Evolutionary conservation across 2,113 vertebrate species (phyloP), one percentile per base, ranked within the genome.

Genomic region (Tichodroma muraria): DNA sequence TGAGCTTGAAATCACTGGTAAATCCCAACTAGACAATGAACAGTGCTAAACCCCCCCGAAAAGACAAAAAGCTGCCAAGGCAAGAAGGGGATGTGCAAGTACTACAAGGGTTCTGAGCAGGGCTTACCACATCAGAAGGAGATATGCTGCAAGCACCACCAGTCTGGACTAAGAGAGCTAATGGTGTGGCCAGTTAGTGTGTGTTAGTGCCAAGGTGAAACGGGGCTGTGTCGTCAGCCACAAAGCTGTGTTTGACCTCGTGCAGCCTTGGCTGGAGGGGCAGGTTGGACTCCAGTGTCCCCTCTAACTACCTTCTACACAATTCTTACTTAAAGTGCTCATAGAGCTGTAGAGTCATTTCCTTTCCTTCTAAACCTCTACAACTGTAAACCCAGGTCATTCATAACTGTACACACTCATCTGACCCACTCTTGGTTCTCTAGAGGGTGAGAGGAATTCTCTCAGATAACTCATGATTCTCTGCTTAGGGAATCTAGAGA

Each of bases 41-140:
- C 5, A 57, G 30, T 17, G 69, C 11, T 20, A 13, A 60, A 50
- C 0, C 8, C 6, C 6, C 4, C 3, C 13, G 3, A 5, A 78
- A 37, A 2, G 3, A 37, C 14, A 31, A 72, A 50, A 59, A 38
- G 12, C 13, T 37, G 22, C 5, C 4, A 15, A 52, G 22, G 15
- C 0, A 1, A 57, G 64, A 85, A 56, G 38, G 23, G 13, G 18
- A 38, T n/a, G 40, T 13, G 35, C 4, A 10, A 10, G 10, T 15
- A 40, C 44, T 22, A 20, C 33, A 37, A 38, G 15, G 20, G 9
- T 60, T 68, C 40, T 64, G 38, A 42, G 23, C 8, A 16, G 23
- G 30, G 22, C 2, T 12, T 38, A 52, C 20, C 12, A 7, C 17
- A 31, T 30, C 45, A 33, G 65, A 53, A 5, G 2, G 42, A 53